phyloP scores from a whole-genome alignment of 2,797 vertebrate genomes.

The Hydrocynus forskahlii region DNA sequence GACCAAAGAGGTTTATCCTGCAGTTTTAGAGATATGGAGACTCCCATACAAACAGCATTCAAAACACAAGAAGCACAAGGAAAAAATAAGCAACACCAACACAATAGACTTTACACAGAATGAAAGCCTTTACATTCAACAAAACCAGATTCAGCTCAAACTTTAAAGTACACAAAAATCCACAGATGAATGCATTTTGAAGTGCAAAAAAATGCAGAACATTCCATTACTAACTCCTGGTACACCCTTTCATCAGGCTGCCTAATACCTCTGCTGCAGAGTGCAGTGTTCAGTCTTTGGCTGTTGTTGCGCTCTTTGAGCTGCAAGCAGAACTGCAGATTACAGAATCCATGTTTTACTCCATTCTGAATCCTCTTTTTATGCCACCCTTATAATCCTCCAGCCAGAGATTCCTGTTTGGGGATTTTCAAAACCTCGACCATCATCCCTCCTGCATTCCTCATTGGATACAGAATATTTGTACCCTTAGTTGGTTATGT shows the following conservation, averaged over 20 bases:
- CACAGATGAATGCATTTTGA: not conserved
- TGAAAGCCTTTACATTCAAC: not conserved
- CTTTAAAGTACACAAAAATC: not conserved
- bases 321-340: not conserved
- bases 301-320: not conserved
- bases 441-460: not conserved
- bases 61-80: not conserved
- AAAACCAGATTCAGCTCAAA: not conserved
- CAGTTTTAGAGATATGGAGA: constrained; percentile 7
- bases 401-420: not conserved
- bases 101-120: not conserved
- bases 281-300: not conserved
- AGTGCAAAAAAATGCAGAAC: not conserved
- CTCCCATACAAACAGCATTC: not conserved
- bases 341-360: not conserved
- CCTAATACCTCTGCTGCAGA: not conserved
- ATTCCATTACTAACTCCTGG: not conserved
- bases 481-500: not conserved
- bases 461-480: not conserved
- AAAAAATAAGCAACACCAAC: not conserved
- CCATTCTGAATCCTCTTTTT: constrained; percentile 8
- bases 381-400: constrained; percentile 8
- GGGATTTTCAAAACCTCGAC: not conserved
- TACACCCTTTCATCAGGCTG: not conserved
- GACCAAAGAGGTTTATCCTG: constrained; percentile 23